Evolutionary conservation across 2,888 invertebrate genomes (phyloP), one percentile per base, ranked within the genome.

Genomic region (Diarsia dahlii): DNA sequence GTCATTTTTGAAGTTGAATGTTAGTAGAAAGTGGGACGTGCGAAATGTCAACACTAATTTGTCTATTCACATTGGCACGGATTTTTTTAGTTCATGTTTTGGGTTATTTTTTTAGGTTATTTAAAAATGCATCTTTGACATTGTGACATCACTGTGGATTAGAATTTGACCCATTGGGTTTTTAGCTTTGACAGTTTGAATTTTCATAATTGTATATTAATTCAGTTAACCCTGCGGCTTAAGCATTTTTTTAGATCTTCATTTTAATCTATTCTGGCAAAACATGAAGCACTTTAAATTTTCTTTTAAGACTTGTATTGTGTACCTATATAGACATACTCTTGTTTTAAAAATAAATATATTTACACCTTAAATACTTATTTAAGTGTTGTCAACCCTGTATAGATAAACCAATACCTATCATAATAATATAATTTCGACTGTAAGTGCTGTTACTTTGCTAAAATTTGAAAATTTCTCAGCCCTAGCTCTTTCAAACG

Each of bases 11-110:
- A 93, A 93, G 93, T 95, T 95, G 94, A 95, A 94, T 95, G 95
- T 93, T 94, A 94, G 90, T 92, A 90, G 94, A 94, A 95, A 95
- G 95, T 95, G 84, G 94, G 91, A 91, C 96, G 95, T 95, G 95
- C 92, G 95, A 96, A 95, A 91, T 93, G 92, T 92, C 92, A 92
- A 89, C 89, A 86, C 84, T 89, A 88, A 89, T 87, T 84, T 85
- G 85, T 82, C 87, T 89, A 89, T 89, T 89, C 88, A 88, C 86
- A 88, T 80, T 88, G 90, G 87, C 90, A 89, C 68, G 80, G 77
- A 23, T 86, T 76, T 74, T 84, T 79, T 68, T 75, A 75, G 74
- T 58, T 71, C 23, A 45, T 45, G 0, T 60, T 66, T 65, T 68
- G 52, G 72, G 83, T 64, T 65, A 67, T 56, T 68, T 73, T 80